These are phyloP conservation scores for Diarsia mendica DNA, from an alignment of 2,888 invertebrate genomes.

Conservation along the genomic window DNA sequence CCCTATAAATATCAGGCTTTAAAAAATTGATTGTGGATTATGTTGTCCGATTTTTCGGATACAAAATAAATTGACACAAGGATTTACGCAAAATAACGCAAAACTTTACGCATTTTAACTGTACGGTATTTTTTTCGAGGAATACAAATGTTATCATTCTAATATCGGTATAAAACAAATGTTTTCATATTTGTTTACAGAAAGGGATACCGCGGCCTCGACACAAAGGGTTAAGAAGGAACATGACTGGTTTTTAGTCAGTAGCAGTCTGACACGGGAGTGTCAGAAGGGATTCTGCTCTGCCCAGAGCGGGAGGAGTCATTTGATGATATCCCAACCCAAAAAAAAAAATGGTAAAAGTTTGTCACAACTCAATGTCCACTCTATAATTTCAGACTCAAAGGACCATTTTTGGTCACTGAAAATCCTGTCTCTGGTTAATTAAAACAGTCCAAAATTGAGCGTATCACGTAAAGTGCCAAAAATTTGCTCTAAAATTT, in stretches of 20 bases:
- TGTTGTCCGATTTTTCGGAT: not conserved
- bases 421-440: slow-evolving; percentile 3
- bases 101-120: not conserved
- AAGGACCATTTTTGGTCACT: not conserved
- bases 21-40: slow-evolving; percentile 2
- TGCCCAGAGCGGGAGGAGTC: no score
- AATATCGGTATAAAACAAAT: not conserved
- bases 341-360: no score
- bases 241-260: no score
- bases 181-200: no score
- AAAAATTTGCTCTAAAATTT: slow-evolving; percentile 32
- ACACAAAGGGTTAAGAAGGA: no score
- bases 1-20: not conserved
- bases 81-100: not conserved
- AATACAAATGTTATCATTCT: not conserved
- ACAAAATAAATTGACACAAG: not conserved
- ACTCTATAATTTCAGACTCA: not conserved
- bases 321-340: no score
- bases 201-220: no score
- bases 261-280: no score
- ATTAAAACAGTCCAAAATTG: slow-evolving; percentile 38
- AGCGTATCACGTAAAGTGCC: not conserved
- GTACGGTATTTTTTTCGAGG: not conserved
- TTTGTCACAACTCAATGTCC: not conserved
- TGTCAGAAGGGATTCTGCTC: no score